Evolutionary conservation across 2,888 invertebrate species (phyloP), one percentile per base, ranked within the genome.

Genomic region (Aphidoletes aphidimyza): DNA sequence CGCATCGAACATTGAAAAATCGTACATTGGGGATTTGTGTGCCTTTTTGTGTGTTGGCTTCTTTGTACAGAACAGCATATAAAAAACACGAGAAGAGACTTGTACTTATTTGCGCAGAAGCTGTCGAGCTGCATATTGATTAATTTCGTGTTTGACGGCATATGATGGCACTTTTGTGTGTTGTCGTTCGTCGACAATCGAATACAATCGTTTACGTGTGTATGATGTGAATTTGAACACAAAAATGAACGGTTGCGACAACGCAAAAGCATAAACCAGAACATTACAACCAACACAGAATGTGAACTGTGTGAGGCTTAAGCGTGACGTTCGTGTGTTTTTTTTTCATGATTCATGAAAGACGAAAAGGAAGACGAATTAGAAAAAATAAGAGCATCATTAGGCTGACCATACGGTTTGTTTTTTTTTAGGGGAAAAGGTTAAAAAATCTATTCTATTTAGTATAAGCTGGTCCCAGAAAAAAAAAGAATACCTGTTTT

Each of bases 81-180:
- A n/a, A n/a, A n/a, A n/a, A n/a, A n/a, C n/a, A n/a, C n/a, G n/a
- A n/a, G n/a, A n/a, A n/a, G n/a, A n/a, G n/a, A n/a, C n/a, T n/a
- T n/a, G n/a, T n/a, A 81, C n/a, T n/a, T 81, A 81, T 81, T 81
- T 81, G 81, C 81, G 81, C 81, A 81, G 81, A 81, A 81, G 81
- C 81, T 81, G 81, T 81, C 37, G 81, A n/a, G n/a, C 19, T 81
- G 37, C 37, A 81, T 81, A 81, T 81, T 81, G 81, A 81, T 81
- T 81, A 81, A 81, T 81, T 81, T 22, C 22, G 22, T 81, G n/a
- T 37, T 37, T 81, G 37, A 22, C n/a, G 36, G 81, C 19, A 22
- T 54, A 54, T 26, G 69, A 81, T 37, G 6, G 37, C 19, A 36
- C 2, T 34, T 11, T 69, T 69, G 8, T 5, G 69, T 69, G 69